These are phyloP conservation scores for Sebastes matsubarae DNA, from an alignment of 2,797 vertebrate species.

Conservation along the genomic window DNA sequence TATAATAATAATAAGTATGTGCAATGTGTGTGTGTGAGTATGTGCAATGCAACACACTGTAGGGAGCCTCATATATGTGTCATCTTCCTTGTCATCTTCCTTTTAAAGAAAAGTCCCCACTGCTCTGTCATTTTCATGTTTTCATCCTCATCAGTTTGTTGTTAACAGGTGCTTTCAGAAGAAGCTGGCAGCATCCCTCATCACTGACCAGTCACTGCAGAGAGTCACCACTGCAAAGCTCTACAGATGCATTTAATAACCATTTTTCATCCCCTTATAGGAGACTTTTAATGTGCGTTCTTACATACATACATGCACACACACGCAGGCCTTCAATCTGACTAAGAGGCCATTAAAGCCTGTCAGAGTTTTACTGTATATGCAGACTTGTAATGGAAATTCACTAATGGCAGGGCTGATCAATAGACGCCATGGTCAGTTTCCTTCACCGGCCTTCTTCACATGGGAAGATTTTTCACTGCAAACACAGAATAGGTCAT, in stretches of 20 bases:
- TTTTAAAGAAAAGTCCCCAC: not conserved
- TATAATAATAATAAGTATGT: conserved; percentile 75
- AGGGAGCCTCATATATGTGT: not conserved
- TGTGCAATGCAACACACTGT: conserved; percentile 27
- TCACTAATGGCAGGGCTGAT: conserved; percentile 75
- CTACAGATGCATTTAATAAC: not conserved
- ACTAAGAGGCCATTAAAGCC: conserved; percentile 70
- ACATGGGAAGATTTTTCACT: conserved; percentile 41
- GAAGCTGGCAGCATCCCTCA: conserved; percentile 2
- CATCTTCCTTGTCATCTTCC: conserved; percentile 11
- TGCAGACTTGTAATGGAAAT: conserved; percentile 71
- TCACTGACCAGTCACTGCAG: conserved; percentile 13
- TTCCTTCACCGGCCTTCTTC: conserved; percentile 46
- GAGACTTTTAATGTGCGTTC: conserved; percentile 42
- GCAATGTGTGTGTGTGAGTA: conserved; percentile 6
- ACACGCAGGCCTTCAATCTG: conserved; percentile 58
- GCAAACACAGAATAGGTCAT: conserved; percentile 24
- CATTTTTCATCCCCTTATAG: conserved; percentile 17
- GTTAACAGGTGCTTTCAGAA: conserved; percentile 60
- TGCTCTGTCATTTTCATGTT: conserved; percentile 18
- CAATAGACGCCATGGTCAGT: conserved; percentile 68
- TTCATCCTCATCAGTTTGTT: not conserved
- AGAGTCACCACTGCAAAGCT: conserved; percentile 23
- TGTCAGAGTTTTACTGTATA: conserved; percentile 60
- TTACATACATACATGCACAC: conserved; percentile 48